A percentile compares a stretch with the other conserved stretches of the same genome.
These are phyloP conservation scores for Sylvilagus floridanus DNA, from an alignment of 2,797 vertebrate genomes.

Conservation along the genomic window DNA sequence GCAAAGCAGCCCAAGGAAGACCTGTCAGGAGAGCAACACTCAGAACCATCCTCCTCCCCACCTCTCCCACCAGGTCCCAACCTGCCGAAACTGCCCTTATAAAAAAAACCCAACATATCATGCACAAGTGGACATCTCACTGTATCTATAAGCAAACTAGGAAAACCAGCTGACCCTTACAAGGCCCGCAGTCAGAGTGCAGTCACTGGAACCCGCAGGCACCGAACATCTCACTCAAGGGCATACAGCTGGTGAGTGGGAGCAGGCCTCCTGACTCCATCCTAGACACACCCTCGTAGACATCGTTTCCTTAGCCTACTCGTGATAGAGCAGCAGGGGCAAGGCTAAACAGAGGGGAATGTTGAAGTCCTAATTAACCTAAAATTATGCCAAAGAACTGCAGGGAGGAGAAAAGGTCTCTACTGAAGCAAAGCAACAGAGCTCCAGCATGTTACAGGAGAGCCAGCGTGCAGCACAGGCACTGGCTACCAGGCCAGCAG, in stretches of 20 bases:
- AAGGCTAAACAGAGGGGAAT: background rate
- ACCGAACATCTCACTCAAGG: background rate
- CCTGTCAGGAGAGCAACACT: background rate
- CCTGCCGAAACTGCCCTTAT: background rate
- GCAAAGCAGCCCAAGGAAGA: conserved; percentile 4
- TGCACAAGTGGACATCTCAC: background rate
- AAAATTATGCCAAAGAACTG: background rate
- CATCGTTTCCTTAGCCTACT: background rate
- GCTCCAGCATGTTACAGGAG: background rate
- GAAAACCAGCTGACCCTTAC: background rate
- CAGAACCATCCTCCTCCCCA: background rate
- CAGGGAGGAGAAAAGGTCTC: background rate
- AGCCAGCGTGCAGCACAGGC: background rate
- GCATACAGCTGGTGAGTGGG: background rate
- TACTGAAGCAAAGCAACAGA: background rate
- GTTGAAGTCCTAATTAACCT: background rate
- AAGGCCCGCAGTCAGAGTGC: background rate
- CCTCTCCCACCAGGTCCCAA: background rate
- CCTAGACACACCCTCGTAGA: background rate
- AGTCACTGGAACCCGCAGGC: background rate
- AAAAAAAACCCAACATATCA: background rate
- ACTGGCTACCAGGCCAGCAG: background rate
- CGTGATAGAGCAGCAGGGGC: background rate
- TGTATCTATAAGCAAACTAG: conserved; percentile 4
- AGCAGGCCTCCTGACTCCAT: too few species aligned